Base-by-base conservation (phyloP, 2,888 invertebrate species). In the Drosophila affinis region DNA sequence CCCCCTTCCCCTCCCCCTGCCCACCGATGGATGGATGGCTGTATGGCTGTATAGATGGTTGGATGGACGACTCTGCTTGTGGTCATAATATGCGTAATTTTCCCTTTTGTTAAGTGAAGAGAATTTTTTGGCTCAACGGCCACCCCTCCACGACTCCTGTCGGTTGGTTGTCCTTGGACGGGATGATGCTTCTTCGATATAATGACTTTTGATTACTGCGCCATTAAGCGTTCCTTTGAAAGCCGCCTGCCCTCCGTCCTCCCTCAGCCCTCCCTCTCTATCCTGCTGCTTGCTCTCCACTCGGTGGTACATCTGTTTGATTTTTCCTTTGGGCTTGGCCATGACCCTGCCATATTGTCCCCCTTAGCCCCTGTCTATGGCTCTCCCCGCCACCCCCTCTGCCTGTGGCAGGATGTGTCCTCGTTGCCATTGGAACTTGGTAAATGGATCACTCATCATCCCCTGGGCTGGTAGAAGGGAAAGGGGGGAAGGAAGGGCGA, bases 201-300 rank as follows among this genome's bases (percentile, higher is more conserved):
- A 89, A 85, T 85, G 85, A 85, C 88, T 85, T 85, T 75, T 85
- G 85, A 85, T 85, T 85, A 87, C 77, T 79, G 85, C 89, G 82
- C 88, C 88, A 85, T 85, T 87, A 85, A 75, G 79, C 73, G 83
- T 57, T 64, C 64, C 58, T 49, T 62, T 58, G 65, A 74, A 52
- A 27, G 48, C 64, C 39, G 9, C 9, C 5, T 2, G 17, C 9
- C 39, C 39, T 10, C 10, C 32, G 1, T 1, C 29, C 29, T 29
- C 3, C 32, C 3, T 10, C 21, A 21, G 21, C 21, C 21, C 21
- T 21, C 21, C 3, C 21, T 21, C 21, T 21, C 21, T 21, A 3
- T 21, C 21, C 10, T 3, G 70, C 62, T 63, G 72, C 62, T 73
- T 46, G 24, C 24, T 24, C 24, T 24, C 52, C 14, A 63, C 69